Conservation (phyloP, 2,113 vertebrate species). For the Sterna hirundo region DNA sequence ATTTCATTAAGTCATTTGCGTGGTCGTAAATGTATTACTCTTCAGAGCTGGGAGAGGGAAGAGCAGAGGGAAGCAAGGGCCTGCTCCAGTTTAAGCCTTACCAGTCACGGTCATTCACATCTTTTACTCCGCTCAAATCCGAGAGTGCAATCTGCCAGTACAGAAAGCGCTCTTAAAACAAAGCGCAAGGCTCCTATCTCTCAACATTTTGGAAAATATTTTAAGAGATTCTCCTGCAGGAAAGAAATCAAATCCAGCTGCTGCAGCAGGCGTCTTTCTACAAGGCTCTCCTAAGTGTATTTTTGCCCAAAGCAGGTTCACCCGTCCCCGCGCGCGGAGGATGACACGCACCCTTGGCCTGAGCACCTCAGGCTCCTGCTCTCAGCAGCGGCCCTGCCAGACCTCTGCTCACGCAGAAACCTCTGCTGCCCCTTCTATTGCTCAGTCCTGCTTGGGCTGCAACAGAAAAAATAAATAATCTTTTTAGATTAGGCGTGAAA, state of each 20-base stretch:
- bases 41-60: background rate
- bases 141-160: background rate
- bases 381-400: background rate
- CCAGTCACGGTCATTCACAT: background rate
- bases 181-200: background rate
- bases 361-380: fast-evolving
- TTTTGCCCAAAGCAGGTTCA: background rate
- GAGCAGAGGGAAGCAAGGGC: background rate
- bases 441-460: background rate
- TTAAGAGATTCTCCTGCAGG: background rate
- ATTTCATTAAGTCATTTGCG: background rate
- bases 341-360: fast-evolving
- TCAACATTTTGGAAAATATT: fast-evolving
- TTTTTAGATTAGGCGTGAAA: background rate
- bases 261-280: background rate
- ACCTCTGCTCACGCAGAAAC: background rate
- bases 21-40: background rate
- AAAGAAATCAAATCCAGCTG: background rate
- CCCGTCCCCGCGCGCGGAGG: fast-evolving
- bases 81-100: background rate
- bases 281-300: background rate
- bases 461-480: background rate
- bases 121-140: fast-evolving
- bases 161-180: background rate
- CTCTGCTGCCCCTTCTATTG: background rate